phyloP scores from a whole-genome alignment of 2,113 vertebrate species.

The Centropus bengalensis region DNA sequence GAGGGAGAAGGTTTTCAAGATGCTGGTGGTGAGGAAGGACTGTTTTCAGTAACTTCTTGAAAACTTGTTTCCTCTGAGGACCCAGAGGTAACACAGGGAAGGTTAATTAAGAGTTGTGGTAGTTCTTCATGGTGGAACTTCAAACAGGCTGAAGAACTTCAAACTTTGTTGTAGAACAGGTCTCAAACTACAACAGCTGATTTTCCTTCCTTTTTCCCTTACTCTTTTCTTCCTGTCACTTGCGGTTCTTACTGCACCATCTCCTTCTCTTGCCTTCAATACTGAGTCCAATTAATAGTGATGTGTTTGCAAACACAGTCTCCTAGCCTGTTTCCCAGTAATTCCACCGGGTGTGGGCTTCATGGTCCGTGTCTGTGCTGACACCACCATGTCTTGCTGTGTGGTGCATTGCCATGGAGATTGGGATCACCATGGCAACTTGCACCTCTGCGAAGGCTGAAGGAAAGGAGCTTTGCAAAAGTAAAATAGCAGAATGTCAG shows the following conservation, averaged over 20 bases:
- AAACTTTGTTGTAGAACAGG: neutral
- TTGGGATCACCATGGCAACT: conserved; percentile 50
- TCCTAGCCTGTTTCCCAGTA: neutral
- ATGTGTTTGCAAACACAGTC: neutral
- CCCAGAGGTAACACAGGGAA: neutral
- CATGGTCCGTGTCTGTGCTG: neutral
- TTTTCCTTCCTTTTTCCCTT: neutral
- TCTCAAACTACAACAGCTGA: neutral
- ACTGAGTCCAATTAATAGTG: neutral
- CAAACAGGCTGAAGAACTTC: neutral
- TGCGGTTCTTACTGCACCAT: neutral
- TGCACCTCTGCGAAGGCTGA: neutral
- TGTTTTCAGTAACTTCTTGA: neutral
- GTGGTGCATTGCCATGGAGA: conserved; percentile 23
- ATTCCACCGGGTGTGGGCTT: neutral
- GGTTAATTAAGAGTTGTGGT: neutral
- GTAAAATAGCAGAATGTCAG: neutral
- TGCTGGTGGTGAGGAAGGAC: neutral
- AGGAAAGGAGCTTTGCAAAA: neutral
- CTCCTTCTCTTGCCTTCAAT: neutral
- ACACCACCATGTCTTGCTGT: neutral
- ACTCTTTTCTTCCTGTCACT: neutral
- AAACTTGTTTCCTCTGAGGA: neutral
- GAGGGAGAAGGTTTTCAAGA: neutral
- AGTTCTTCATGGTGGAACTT: neutral